These are phyloP conservation scores for Gallinago paraguaiae DNA, from an alignment of 2,113 vertebrate species.

Conservation along the genomic window DNA sequence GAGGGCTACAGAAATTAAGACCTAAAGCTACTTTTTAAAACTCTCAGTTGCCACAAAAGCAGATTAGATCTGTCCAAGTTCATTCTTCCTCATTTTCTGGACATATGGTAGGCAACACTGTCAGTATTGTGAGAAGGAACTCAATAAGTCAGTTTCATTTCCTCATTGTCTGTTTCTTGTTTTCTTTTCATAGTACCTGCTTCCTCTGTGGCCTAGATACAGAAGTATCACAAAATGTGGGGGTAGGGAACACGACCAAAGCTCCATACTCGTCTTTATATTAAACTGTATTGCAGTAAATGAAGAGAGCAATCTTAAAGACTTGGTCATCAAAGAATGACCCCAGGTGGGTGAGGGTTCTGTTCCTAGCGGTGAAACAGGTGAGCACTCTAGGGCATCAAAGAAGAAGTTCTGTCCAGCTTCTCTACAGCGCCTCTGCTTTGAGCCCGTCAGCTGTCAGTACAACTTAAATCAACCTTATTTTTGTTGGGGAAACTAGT, in stretches of 20 bases:
- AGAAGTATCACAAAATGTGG: not conserved
- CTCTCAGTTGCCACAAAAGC: not conserved
- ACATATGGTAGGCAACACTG: not conserved
- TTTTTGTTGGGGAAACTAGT: not conserved
- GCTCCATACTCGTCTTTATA: rapidly evolving
- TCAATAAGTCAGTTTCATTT: not conserved
- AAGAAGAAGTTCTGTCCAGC: not conserved
- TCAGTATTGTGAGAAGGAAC: not conserved
- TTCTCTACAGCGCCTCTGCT: not conserved
- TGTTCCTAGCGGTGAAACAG: not conserved
- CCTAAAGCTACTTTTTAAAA: not conserved
- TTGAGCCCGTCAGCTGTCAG: not conserved
- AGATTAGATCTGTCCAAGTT: not conserved
- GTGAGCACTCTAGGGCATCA: not conserved
- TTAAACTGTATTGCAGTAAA: not conserved
- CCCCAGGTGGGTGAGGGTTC: not conserved
- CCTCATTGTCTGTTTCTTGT: not conserved
- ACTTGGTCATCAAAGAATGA: not conserved
- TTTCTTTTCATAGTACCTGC: not conserved
- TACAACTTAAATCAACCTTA: not conserved
- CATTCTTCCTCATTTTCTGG: not conserved
- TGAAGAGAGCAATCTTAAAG: not conserved
- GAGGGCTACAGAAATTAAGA: not conserved
- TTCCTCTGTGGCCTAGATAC: not conserved
- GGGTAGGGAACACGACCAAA: not conserved